phyloP scores from a whole-genome alignment of 2,797 vertebrate genomes.

The Gorsachius magnificus region DNA sequence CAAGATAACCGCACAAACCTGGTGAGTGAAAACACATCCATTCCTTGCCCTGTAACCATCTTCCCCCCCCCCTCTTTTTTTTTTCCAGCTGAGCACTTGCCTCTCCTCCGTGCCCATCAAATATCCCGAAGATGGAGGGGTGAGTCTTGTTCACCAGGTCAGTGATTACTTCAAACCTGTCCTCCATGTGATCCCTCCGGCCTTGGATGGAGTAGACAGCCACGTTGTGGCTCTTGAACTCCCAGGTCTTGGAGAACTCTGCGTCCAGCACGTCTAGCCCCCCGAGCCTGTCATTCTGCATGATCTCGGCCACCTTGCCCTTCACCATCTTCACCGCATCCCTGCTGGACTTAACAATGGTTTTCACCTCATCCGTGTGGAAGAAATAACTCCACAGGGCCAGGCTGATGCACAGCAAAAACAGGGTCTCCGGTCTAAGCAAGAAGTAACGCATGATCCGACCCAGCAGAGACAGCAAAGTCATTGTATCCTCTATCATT shows the following conservation, averaged over 20 bases:
- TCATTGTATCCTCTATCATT: slow-evolving; percentile 99
- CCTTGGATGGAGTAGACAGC: slow-evolving; percentile 99
- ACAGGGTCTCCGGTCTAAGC: slow-evolving; percentile 97
- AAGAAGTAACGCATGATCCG: slow-evolving; percentile 99
- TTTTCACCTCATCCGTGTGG: slow-evolving; percentile 99
- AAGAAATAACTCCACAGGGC: slow-evolving; percentile 99
- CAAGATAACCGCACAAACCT: neutral
- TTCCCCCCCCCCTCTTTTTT: neutral
- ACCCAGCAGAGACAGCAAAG: slow-evolving; percentile 98
- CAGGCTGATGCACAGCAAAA: slow-evolving; percentile 96
- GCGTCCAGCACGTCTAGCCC: slow-evolving; percentile 93
- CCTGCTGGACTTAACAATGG: slow-evolving; percentile 98
- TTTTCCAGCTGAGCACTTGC: slow-evolving; percentile 74
- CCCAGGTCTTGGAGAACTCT: slow-evolving; percentile 98
- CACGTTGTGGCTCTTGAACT: slow-evolving; percentile 95
- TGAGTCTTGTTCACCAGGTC: slow-evolving; percentile 95
- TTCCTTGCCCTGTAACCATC: neutral
- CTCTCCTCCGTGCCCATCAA: slow-evolving; percentile 98
- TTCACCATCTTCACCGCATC: slow-evolving; percentile 99
- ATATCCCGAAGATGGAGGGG: slow-evolving; percentile 97
- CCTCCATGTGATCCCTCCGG: slow-evolving; percentile 98
- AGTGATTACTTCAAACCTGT: slow-evolving; percentile 93
- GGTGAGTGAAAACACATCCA: neutral
- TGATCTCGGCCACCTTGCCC: slow-evolving; percentile 98
- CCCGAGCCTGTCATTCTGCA: slow-evolving; percentile 94